Percentiles rank a stretch among this genome's conserved stretches.
These are phyloP conservation scores for Nomada ruficornis DNA, from an alignment of 2,888 invertebrate species.

Conservation along the genomic window DNA sequence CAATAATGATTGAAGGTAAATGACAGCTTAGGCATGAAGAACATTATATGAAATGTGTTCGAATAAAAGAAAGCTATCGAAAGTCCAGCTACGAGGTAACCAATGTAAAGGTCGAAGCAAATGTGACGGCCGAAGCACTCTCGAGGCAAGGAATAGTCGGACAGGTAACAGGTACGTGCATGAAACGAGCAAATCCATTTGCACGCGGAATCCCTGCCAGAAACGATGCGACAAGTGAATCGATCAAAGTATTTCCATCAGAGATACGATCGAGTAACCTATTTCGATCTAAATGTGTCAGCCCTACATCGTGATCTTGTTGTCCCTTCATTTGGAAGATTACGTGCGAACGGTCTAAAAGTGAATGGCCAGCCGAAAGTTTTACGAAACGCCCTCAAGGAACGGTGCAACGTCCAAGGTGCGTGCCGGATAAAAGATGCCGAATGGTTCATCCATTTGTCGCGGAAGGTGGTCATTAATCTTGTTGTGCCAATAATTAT, in stretches of 20 bases:
- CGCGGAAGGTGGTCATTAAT: neutral
- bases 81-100: neutral
- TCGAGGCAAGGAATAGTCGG: neutral
- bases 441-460: neutral
- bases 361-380: slow-evolving; percentile 6
- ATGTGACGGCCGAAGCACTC: neutral
- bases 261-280: neutral
- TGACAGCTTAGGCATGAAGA: too few relatives aligned
- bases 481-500: too few relatives aligned
- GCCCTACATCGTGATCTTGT: neutral
- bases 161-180: neutral
- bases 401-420: slow-evolving; percentile 8
- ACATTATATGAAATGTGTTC: neutral
- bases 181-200: neutral
- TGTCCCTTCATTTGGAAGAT: neutral
- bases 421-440: neutral
- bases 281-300: neutral
- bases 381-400: slow-evolving; percentile 2
- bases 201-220: neutral
- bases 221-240: neutral
- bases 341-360: neutral
- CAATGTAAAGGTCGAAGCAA: too few relatives aligned
- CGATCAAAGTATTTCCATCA: neutral
- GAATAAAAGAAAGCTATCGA: neutral
- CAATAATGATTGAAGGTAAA: too few relatives aligned